These are phyloP conservation scores for Marmota flaviventris DNA, from an alignment of 2,113 vertebrate species.

Conservation along the genomic window DNA sequence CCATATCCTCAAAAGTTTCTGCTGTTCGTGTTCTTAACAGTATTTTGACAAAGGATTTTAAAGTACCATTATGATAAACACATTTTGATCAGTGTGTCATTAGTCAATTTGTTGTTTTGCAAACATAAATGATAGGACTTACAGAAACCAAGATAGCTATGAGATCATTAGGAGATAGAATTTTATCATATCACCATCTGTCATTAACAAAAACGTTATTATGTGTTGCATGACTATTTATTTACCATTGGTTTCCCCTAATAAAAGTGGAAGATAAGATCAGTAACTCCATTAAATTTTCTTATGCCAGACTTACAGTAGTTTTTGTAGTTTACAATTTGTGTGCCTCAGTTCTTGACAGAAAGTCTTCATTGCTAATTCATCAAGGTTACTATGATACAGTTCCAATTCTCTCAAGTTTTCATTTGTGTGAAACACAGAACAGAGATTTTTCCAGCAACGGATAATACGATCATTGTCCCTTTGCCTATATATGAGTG, in stretches of 20 bases:
- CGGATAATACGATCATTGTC: neutral
- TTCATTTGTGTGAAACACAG: constrained; percentile 75
- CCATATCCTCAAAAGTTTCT: neutral
- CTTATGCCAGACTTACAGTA: constrained; percentile 71
- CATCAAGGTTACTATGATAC: constrained; percentile 56
- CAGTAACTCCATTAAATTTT: neutral
- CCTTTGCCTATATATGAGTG: constrained; percentile 54
- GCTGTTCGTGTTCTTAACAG: neutral
- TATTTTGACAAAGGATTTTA: neutral
- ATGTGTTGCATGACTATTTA: neutral
- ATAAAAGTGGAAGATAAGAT: neutral
- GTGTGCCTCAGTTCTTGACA: constrained; percentile 65
- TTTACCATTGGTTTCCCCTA: neutral
- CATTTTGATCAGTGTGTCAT: neutral
- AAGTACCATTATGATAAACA: neutral
- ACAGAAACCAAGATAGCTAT: neutral
- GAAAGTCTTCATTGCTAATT: constrained; percentile 58
- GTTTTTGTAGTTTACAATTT: constrained; percentile 75
- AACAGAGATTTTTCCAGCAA: constrained; percentile 75
- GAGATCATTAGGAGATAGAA: neutral
- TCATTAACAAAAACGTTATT: neutral
- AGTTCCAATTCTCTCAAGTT: constrained; percentile 68
- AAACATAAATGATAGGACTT: neutral
- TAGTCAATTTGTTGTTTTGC: neutral
- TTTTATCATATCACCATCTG: neutral